Evolutionary conservation across 1,140 invertebrate species (phyloP).

Genomic region (Tetraneura akinire): DNA sequence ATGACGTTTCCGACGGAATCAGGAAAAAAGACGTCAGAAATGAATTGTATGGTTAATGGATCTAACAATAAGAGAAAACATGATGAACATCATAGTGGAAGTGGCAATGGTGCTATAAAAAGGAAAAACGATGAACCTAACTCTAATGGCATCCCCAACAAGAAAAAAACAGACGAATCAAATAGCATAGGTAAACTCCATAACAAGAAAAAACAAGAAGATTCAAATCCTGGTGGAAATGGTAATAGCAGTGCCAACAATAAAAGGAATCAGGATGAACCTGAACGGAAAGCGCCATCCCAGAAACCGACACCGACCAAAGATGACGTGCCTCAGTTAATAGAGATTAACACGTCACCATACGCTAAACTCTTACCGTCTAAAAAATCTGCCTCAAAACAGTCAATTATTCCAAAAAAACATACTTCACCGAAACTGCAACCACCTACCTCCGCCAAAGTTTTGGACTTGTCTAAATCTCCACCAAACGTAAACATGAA

Average conservation of each 20-base stretch:
- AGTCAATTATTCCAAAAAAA: conserved; percentile 7
- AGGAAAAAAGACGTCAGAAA: neutral
- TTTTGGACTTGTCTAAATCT: conserved; percentile 31
- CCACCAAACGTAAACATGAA: conserved; percentile 13
- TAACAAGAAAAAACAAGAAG: neutral
- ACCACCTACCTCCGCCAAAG: neutral
- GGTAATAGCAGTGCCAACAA: neutral
- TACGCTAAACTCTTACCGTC: conserved; percentile 41
- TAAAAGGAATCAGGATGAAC: conserved; percentile 8
- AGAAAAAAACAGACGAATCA: neutral
- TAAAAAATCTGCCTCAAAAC: neutral
- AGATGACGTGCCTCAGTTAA: conserved; percentile 47
- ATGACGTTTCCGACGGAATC: conserved; percentile 49
- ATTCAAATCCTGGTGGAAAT: neutral
- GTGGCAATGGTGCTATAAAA: neutral
- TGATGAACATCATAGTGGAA: neutral
- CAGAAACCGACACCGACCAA: neutral
- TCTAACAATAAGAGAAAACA: neutral
- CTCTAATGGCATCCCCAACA: too few relatives aligned
- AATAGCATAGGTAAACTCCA: neutral
- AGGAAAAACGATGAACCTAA: too few relatives aligned
- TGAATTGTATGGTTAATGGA: neutral
- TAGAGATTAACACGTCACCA: conserved; percentile 47
- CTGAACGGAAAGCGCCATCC: conserved; percentile 14
- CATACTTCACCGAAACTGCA: neutral